These are phyloP conservation scores for Bugula neritina DNA, from an alignment of 2,888 invertebrate genomes.

Conservation along the genomic window DNA sequence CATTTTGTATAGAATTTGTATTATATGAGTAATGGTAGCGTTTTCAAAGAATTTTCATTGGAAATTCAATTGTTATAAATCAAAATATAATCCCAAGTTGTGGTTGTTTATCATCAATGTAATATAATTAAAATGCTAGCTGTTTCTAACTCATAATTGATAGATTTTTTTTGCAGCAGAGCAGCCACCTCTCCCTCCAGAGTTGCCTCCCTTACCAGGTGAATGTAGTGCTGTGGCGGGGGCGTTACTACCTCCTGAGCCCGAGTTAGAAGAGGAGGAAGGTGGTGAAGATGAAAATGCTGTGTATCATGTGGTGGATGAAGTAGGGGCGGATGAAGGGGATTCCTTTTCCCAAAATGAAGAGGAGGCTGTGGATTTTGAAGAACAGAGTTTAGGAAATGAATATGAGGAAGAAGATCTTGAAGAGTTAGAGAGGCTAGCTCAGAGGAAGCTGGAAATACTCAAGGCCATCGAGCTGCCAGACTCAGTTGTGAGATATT, in stretches of 20 bases:
- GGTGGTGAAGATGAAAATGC: not conserved
- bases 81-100: too few relatives aligned
- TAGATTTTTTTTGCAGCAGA: not conserved
- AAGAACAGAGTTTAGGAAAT: not conserved
- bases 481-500: constrained; percentile 8
- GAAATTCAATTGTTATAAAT: too few relatives aligned
- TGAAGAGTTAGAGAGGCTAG: constrained; percentile 10
- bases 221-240: too few relatives aligned
- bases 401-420: constrained; percentile 15
- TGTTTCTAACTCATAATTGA: not conserved
- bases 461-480: constrained; percentile 21
- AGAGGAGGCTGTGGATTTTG: not conserved
- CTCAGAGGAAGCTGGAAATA: constrained; percentile 19
- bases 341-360: not conserved
- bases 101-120: too few relatives aligned
- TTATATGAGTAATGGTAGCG: too few relatives aligned
- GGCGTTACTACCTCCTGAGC: not conserved
- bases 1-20: too few relatives aligned
- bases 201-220: constrained; percentile 18
- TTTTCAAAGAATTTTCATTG: too few relatives aligned
- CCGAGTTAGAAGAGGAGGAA: not conserved
- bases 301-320: not conserved
- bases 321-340: constrained; percentile 8
- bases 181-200: constrained; percentile 4
- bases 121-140: not conserved